Base-by-base conservation (phyloP, 2,113 vertebrate species). In the Tachycineta bicolor region DNA sequence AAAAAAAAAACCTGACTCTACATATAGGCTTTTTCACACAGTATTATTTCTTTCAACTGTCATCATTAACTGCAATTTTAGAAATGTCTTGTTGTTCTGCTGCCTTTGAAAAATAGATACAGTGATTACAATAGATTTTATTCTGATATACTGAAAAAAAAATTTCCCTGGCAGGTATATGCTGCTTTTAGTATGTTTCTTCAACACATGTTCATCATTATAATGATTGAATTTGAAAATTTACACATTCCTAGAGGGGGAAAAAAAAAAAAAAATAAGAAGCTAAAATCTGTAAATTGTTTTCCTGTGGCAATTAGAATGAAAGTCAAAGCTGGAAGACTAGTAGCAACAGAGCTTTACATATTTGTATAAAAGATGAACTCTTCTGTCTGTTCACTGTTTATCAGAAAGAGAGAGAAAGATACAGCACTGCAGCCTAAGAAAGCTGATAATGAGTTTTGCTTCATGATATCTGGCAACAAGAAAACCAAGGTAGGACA, bases 291-390 rank as follows among this genome's bases (percentile, higher is more conserved):
- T 92, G 74, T 91, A 89, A 97, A 92, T 95, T 97, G 91, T 96
- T 94, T 97, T 97, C 77, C 83, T 52, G 47, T 37, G 92, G 67
- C 97, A 98, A 97, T 97, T 94, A 97, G 44, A 96, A 95, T 96
- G 83, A 97, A 97, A 98, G 91, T 96, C 83, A 97, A 93, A 97
- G 92, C 95, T 93, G 83, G 84, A 87, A 96, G 59, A 82, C 87
- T 94, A 73, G 63, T 92, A 82, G 90, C 90, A 97, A 93, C 58
- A 91, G 60, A 96, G 75, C 56, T 97, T 97, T 96, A 82, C 83
- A 89, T 83, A 87, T 91, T 86, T 97, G 92, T 93, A 97, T 68
- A 93, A 96, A 97, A 94, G 58, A 71, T 89, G 76, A 94, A 83
- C 25, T 52, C 69, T 62, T 67, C 56, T 93, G 74, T 75, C 84